Conservation (phyloP, 2,113 vertebrate species). For the Phrynosoma blainvillii region DNA sequence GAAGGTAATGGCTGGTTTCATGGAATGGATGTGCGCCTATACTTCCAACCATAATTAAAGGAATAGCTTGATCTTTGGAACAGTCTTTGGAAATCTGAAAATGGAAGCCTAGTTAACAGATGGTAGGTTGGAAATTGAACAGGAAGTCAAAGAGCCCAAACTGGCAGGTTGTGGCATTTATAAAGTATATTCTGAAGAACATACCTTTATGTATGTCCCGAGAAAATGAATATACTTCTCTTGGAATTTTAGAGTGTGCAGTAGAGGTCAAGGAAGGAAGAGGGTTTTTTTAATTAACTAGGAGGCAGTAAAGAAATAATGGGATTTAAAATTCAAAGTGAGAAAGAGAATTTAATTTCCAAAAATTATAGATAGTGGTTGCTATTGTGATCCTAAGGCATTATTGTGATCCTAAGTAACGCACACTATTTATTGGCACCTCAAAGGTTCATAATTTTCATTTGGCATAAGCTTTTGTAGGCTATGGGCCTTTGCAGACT, state of each 20-base stretch:
- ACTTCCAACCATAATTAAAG: conserved; percentile 80
- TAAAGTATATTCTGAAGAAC: conserved; percentile 30
- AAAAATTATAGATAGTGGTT: not conserved
- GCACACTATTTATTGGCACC: not conserved
- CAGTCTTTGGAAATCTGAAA: conserved; percentile 74
- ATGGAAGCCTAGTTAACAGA: conserved; percentile 75
- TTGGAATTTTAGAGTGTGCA: not conserved
- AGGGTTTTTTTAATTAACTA: conserved; percentile 14
- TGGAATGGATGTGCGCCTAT: conserved; percentile 66
- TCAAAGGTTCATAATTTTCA: not conserved
- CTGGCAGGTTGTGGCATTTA: conserved; percentile 48
- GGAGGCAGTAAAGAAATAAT: not conserved
- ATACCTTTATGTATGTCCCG: conserved; percentile 22
- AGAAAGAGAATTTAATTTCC: not conserved
- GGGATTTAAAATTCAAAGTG: conserved; percentile 1
- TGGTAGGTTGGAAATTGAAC: conserved; percentile 64
- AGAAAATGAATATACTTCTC: not conserved
- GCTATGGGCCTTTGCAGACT: too few relatives aligned
- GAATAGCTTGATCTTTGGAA: conserved; percentile 70
- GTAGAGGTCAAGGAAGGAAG: not conserved
- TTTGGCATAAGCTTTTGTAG: too few relatives aligned
- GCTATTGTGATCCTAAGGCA: not conserved
- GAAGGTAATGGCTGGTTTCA: conserved; percentile 75
- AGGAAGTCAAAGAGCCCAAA: conserved; percentile 69
- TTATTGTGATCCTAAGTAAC: too few relatives aligned